Base-by-base conservation (phyloP, 1,140 invertebrate species). In the Pseudomyrmex gracilis region DNA sequence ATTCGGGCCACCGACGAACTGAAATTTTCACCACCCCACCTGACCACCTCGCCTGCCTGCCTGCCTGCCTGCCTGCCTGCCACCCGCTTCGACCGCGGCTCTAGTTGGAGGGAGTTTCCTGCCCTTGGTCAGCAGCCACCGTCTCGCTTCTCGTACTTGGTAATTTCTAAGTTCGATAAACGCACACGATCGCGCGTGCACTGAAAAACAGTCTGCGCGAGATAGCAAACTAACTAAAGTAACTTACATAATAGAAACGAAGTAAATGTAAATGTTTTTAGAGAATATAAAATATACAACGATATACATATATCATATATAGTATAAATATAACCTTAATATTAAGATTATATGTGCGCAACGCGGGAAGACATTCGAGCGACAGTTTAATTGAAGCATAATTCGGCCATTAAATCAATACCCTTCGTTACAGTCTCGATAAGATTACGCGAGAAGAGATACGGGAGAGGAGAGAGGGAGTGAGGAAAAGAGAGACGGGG, bases 1-100 rank as follows among this genome's bases (percentile, higher is more conserved):
- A 92, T 85, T 87, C 83, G 61, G 86, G 61, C 67, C 77, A 87
- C 86, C 86, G 77, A 73, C 77, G 68, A 51, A 53, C 45, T 58
- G 68, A 88, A 83, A 85, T 85, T 87, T 88, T 83, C 83, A 88
- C 66, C 67, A 12, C 17, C 49, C 47, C 34, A 34, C 34, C 0
- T 34, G 34, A 34, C 34, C 34, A 34, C n/a, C n/a, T 20, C 34
- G n/a, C 15, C 60, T 10, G 47, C 51, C 20, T 3, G 47, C 51
- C 20, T 3, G 10, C 1, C 71, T 22, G 17, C 9, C 43, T 17
- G 12, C 4, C 67, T n/a, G 2, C 53, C 12, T 22, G 49, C 43
- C 71, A 22, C 43, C 61, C 64, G 53, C 76, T 84, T 84, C 85
- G 61, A 68, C 68, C 77, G 57, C 51, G 53, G 34, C 64, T 58